phyloP scores from a whole-genome alignment of 2,888 invertebrate species.

The Halictus ligatus region DNA sequence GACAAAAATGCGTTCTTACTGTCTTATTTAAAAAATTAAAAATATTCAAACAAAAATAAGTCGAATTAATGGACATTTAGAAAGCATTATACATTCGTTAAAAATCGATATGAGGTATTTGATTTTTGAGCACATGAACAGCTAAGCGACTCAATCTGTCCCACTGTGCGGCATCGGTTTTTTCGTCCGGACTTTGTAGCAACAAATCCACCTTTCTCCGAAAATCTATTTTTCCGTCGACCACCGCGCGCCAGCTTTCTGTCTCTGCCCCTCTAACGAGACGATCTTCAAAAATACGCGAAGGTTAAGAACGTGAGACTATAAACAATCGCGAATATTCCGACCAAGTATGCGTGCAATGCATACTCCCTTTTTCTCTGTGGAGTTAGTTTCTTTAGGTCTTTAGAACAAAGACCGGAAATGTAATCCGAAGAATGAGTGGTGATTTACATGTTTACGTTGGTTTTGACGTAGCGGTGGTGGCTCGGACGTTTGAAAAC shows the following conservation, averaged over 20 bases:
- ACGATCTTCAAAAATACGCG: slow-evolving; percentile 37
- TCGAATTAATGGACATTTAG: too few species aligned
- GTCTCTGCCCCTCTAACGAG: not conserved
- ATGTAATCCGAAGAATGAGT: not conserved
- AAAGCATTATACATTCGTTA: too few species aligned
- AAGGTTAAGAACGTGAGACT: slow-evolving; percentile 33
- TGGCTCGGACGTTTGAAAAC: not conserved
- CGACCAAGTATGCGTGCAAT: not conserved
- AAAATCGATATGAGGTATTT: too few species aligned
- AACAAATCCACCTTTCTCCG: slow-evolving; percentile 38
- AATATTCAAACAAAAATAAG: too few species aligned
- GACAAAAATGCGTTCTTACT: too few species aligned
- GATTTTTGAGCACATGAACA: too few species aligned
- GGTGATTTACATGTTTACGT: slow-evolving; percentile 2
- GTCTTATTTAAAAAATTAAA: too few species aligned
- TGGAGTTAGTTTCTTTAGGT: not conserved
- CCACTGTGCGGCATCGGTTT: not conserved
- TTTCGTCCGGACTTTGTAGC: not conserved
- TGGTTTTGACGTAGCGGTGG: not conserved
- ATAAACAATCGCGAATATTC: slow-evolving; percentile 16
- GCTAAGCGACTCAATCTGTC: too few species aligned
- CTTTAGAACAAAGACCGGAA: not conserved
- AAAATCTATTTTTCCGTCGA: slow-evolving; percentile 50
- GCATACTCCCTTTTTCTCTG: not conserved
- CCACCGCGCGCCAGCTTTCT: not conserved